Percentiles rank a stretch among this genome's conserved stretches.
Conservation (phyloP, 2,888 invertebrate genomes). For the Ganaspis brasiliensis region DNA sequence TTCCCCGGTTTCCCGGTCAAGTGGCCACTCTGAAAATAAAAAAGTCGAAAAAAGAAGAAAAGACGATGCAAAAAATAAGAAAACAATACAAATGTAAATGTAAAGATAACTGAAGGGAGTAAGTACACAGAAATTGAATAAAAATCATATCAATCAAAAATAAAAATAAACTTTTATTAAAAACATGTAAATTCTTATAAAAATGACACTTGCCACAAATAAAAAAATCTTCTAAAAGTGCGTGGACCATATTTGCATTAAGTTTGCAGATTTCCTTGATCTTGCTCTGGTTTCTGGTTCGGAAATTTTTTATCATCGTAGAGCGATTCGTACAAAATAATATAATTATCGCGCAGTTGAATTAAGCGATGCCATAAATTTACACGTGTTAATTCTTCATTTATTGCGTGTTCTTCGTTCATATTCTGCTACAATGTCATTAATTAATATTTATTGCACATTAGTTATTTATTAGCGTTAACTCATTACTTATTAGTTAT, state of each 20-base stretch:
- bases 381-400: slow-evolving; percentile 67
- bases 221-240: neutral
- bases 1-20: too few relatives aligned
- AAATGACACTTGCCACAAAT: neutral
- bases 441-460: too few relatives aligned
- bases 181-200: neutral
- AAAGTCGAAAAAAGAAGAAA: too few relatives aligned
- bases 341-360: slow-evolving; percentile 75
- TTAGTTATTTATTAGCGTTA: too few relatives aligned
- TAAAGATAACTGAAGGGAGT: too few relatives aligned
- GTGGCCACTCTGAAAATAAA: too few relatives aligned
- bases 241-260: neutral
- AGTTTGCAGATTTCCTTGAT: slow-evolving; percentile 7
- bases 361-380: slow-evolving; percentile 74
- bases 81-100: too few relatives aligned
- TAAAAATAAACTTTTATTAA: too few relatives aligned
- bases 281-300: slow-evolving; percentile 19
- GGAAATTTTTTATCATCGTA: slow-evolving; percentile 63
- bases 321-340: slow-evolving; percentile 72
- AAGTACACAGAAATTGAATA: too few relatives aligned
- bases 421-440: neutral
- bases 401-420: slow-evolving; percentile 52
- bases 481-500: too few relatives aligned
- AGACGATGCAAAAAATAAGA: too few relatives aligned
- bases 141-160: too few relatives aligned